Conservation (phyloP, 2,797 vertebrate genomes). For the Trichosurus vulpecula region DNA sequence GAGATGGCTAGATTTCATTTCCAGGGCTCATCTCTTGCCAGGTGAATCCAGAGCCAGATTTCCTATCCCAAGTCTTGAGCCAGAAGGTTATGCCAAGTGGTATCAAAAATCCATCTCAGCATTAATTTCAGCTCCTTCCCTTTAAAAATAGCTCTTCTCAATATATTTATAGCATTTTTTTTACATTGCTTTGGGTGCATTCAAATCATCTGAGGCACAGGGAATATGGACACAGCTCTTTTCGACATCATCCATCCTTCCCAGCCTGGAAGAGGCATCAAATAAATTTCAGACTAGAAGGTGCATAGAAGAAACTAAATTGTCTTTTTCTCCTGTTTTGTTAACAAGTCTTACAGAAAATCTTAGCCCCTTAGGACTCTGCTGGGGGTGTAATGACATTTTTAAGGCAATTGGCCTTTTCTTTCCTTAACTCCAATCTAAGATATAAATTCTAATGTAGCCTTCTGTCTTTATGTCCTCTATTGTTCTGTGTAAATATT, state of each 20-base stretch:
- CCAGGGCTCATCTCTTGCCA: conserved; percentile 30
- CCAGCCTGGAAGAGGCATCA: background rate
- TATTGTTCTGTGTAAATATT: background rate
- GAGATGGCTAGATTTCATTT: conserved; percentile 11
- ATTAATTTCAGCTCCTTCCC: conserved; percentile 17
- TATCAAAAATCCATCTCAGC: background rate
- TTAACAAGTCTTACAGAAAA: background rate
- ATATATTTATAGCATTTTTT: background rate
- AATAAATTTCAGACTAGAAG: background rate
- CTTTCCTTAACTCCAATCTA: background rate
- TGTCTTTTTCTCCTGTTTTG: background rate
- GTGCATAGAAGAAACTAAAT: background rate
- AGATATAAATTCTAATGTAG: background rate
- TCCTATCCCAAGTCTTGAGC: conserved; percentile 4
- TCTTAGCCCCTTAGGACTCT: background rate
- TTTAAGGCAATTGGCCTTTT: background rate
- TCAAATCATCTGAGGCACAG: background rate
- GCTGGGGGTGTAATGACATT: background rate
- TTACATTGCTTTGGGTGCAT: background rate
- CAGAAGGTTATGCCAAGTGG: background rate
- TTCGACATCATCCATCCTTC: background rate
- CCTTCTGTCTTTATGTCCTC: background rate
- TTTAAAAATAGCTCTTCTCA: background rate
- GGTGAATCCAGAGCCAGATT: conserved; percentile 46
- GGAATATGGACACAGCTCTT: background rate